These are phyloP conservation scores for Geodia barretti DNA, from an alignment of 37 sponge, comb jelly and placozoan species.

Conservation along the genomic window DNA sequence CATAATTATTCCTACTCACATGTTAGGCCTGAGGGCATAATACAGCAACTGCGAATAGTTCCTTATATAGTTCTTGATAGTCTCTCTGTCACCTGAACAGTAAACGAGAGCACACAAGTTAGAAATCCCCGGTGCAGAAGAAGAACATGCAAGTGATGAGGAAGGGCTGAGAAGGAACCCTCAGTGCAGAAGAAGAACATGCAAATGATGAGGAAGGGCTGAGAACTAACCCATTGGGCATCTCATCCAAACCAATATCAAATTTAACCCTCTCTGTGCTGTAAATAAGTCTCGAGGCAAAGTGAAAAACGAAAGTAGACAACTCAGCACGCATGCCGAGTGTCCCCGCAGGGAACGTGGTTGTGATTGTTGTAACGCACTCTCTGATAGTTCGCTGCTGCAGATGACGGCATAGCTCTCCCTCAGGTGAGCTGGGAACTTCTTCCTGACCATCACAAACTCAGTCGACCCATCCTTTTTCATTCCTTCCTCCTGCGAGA, in stretches of 20 bases:
- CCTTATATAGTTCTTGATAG: conserved; percentile 17
- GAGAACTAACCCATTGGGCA: too few relatives aligned
- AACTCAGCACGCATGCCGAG: too few relatives aligned
- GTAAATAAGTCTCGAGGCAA: background rate
- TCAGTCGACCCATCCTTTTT: conserved; percentile 39
- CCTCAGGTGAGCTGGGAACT: conserved; percentile 21
- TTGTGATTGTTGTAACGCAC: conserved; percentile 5
- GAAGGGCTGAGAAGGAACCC: too few relatives aligned
- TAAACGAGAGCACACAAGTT: background rate
- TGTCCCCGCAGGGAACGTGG: too few relatives aligned
- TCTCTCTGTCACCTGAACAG: conserved; percentile 17
- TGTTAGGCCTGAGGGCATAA: background rate
- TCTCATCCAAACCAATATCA: too few relatives aligned
- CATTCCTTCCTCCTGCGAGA: background rate
- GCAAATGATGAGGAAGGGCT: too few relatives aligned
- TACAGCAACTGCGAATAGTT: conserved; percentile 5
- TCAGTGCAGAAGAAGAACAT: too few relatives aligned
- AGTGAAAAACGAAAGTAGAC: background rate
- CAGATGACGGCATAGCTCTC: conserved; percentile 13
- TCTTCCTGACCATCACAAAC: conserved; percentile 34
- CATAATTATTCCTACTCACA: background rate
- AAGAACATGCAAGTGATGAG: too few relatives aligned
- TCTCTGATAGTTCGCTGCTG: background rate
- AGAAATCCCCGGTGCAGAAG: too few relatives aligned
- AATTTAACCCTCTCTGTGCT: conserved; percentile 1